Base-by-base conservation (phyloP, 2,797 vertebrate genomes). In the Oceanodroma leucorhoa region DNA sequence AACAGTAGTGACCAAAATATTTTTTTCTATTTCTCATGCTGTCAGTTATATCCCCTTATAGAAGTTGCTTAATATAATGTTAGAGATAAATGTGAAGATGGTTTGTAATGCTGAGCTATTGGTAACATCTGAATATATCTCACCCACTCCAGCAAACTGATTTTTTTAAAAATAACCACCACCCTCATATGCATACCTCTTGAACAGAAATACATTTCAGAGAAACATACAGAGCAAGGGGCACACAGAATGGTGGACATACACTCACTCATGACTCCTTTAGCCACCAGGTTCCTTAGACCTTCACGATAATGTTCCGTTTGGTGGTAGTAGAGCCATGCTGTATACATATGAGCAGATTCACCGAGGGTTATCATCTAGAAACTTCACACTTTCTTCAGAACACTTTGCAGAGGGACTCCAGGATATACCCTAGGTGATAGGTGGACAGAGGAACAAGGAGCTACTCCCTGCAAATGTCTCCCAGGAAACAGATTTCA, bases 401-500 rank as follows among this genome's bases (percentile, higher is more conserved):
- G 45, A 83, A 23, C 70, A 62, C n/a, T 94, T 87, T 77, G 87
- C 71, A 34, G 81, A 94, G 40, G 83, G 82, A 29, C 86, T 97
- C 87, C 87, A 96, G 65, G 91, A 89, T 53, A 95, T 32, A 75
- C 54, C 85, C 58, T 50, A 92, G 69, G n/a, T 62, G 75, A 94
- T 2, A 26, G 91, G 34, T 50, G 41, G 53, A 60, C 5, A 10
- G 72, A 55, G 7, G 61, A 55, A 14, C 6, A 13, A 29, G 51
- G n/a, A n/a, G 11, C 6, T 53, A 77, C 58, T 95, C 81, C 16
- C 60, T 72, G 22, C 55, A 45, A 23, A 94, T 41, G 15, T 83
- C 94, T 76, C 83, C 70, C 83, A 92, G 61, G 55, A 96, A 95
- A 32, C 79, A 94, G 17, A 91, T 2, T 83, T 95, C 95, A 27